A percentile compares a stretch with the other conserved stretches of the same genome.
These are phyloP conservation scores for Apantesis nais DNA, from an alignment of 2,888 invertebrate species.

Conservation along the genomic window DNA sequence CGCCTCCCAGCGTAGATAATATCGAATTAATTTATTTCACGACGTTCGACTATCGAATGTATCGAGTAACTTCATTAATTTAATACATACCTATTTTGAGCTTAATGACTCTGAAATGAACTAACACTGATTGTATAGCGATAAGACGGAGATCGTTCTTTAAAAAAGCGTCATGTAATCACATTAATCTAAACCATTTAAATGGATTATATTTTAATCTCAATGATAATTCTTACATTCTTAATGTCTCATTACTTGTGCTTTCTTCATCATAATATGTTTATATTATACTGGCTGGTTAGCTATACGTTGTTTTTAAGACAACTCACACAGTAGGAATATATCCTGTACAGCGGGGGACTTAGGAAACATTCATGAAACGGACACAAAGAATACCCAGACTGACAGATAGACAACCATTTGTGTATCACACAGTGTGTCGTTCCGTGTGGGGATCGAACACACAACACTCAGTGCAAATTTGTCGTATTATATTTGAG, in stretches of 20 bases:
- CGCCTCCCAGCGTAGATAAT: neutral
- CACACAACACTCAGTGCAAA: neutral
- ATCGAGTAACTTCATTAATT: slow-evolving; percentile 15
- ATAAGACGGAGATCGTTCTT: slow-evolving; percentile 13
- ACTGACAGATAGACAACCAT: too few species aligned
- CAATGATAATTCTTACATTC: neutral
- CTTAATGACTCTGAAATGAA: slow-evolving; percentile 15
- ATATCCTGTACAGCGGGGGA: neutral
- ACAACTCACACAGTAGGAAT: neutral
- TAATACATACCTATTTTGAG: neutral
- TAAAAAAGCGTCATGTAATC: slow-evolving; percentile 15
- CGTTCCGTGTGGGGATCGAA: neutral
- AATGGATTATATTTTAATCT: neutral
- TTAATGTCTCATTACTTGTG: neutral
- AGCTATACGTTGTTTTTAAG: neutral
- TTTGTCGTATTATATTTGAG: neutral
- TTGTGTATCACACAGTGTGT: neutral
- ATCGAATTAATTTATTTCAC: neutral
- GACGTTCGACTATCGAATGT: slow-evolving; percentile 1
- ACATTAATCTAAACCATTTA: slow-evolving; percentile 4
- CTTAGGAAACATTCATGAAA: neutral
- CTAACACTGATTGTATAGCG: slow-evolving; percentile 19
- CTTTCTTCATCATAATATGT: neutral
- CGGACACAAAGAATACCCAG: neutral
- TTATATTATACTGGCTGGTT: too few species aligned